Evolutionary conservation across 2,113 vertebrate species (phyloP), one percentile per base, ranked within the genome.

Genomic region (Orthochromis indermauri): DNA sequence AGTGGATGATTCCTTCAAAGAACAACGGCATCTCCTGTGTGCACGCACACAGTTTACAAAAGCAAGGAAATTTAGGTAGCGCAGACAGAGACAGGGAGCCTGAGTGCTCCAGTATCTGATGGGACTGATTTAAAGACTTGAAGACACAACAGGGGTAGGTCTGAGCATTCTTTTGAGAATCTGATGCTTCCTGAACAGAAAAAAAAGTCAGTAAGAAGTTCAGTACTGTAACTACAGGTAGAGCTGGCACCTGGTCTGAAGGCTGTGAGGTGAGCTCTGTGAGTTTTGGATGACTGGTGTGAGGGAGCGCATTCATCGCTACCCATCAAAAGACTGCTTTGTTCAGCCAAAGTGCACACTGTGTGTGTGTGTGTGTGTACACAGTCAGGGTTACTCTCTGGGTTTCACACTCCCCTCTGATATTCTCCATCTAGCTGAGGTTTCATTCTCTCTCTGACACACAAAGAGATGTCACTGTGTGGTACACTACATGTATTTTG

Each of bases 331-430:
- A 91, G 95, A 10, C 78, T 31, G 86, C 93, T 92, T 96, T 95
- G 95, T 95, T 94, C 92, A 33, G 80, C 87, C 89, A 86, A 71
- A 87, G 86, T 55, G 81, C 87, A 86, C 71, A 57, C 49, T 85
- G 6, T 87, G 90, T 92, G 57, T 63, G 59, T 59, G 54, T 91
- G 35, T 89, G 88, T 92, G 87, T 89, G 9, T 83, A 14, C 85
- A 81, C 66, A 68, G 85, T 49, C 85, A 88, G 86, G 89, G 91
- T 82, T 83, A 91, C 87, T 84, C 90, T 93, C 78, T 85, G 93
- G 91, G 92, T 96, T 96, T 96, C 95, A 95, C 96, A 96, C 95
- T 86, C 81, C 24, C 90, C 89, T 93, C 86, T 89, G 94, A 96
- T 94, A 96, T 96, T 96, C 93, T 94, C 89, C 95, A 93, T 90